Evolutionary conservation across 1,140 invertebrate genomes (phyloP), one percentile per base, ranked within the genome.

Genomic region (Drosophila pruinosa): DNA sequence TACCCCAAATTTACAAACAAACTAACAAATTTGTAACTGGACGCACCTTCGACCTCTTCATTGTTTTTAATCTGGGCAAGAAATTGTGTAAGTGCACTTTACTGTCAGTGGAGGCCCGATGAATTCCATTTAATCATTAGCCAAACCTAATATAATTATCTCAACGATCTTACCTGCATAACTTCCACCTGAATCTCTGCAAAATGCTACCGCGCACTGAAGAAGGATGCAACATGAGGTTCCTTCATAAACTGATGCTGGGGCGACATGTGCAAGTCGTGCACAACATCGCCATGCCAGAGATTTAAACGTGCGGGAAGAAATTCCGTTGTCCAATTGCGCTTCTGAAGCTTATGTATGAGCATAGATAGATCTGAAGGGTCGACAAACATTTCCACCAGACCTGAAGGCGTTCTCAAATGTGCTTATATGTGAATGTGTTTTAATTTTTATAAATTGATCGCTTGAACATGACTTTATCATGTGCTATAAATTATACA

Each of bases 321-420:
- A 74, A 89, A 0, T 90, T 90, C 43, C 82, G 82, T 24, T 90
- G 89, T 48, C 78, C 81, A 2, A 90, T 78, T 34, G 89, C 89
- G 2, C 69, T 90, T 3, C 90, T 90, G 52, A 90, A 93, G 50
- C 93, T 93, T 63, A 93, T 93, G 59, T 93, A 93, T 39, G 93
- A 93, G 5, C 93, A 94, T 47, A 86, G n/a, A n/a, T n/a, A n/a
- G n/a, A n/a, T n/a, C n/a, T n/a, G n/a, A n/a, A n/a, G n/a, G n/a
- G n/a, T n/a, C n/a, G n/a, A n/a, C n/a, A n/a, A n/a, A n/a, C n/a
- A n/a, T n/a, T n/a, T n/a, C n/a, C n/a, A n/a, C n/a, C n/a, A n/a
- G n/a, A n/a, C n/a, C n/a, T n/a, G n/a, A n/a, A n/a, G n/a, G n/a
- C n/a, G n/a, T n/a, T n/a, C n/a, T n/a, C n/a, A n/a, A n/a, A n/a